phyloP scores from a whole-genome alignment of 1,140 invertebrate genomes.

The Laupala kohalensis region DNA sequence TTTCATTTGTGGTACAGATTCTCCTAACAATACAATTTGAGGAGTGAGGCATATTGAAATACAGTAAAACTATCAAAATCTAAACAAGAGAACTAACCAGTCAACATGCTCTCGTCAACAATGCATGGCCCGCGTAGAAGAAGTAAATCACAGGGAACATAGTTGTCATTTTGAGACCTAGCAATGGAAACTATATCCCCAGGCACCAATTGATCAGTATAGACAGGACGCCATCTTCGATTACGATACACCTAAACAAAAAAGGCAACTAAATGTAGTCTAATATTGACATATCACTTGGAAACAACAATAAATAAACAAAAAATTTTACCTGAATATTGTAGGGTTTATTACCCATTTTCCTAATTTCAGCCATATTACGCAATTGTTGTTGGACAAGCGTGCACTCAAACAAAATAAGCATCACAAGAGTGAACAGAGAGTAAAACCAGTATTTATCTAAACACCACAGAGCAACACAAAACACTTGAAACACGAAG shows the following conservation, averaged over 20 bases:
- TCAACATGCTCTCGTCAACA: slow-evolving; percentile 96
- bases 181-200: slow-evolving; percentile 94
- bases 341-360: slow-evolving; percentile 98
- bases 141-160: slow-evolving; percentile 94
- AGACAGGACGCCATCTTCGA: slow-evolving; percentile 78
- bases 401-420: slow-evolving; percentile 95
- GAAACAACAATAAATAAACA: background rate
- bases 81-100: slow-evolving; percentile 42
- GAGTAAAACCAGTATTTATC: slow-evolving; percentile 99
- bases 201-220: slow-evolving; percentile 79
- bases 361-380: slow-evolving; percentile 99
- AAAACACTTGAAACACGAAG: slow-evolving; percentile 93
- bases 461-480: slow-evolving; percentile 95
- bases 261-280: background rate
- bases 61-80: slow-evolving; percentile 20
- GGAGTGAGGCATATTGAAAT: slow-evolving; percentile 4
- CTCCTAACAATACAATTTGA: slow-evolving; percentile 33
- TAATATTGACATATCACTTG: background rate
- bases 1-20: slow-evolving; percentile 99
- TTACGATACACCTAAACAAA: slow-evolving; percentile 72
- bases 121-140: slow-evolving; percentile 88
- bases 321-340: slow-evolving; percentile 56
- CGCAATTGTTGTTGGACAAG: slow-evolving; percentile 93
- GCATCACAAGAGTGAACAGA: slow-evolving; percentile 93
- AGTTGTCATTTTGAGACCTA: slow-evolving; percentile 73